Evolutionary conservation across 2,888 invertebrate species (phyloP), one percentile per base, ranked within the genome.

Genomic region (Arrhopalites spinosus): DNA sequence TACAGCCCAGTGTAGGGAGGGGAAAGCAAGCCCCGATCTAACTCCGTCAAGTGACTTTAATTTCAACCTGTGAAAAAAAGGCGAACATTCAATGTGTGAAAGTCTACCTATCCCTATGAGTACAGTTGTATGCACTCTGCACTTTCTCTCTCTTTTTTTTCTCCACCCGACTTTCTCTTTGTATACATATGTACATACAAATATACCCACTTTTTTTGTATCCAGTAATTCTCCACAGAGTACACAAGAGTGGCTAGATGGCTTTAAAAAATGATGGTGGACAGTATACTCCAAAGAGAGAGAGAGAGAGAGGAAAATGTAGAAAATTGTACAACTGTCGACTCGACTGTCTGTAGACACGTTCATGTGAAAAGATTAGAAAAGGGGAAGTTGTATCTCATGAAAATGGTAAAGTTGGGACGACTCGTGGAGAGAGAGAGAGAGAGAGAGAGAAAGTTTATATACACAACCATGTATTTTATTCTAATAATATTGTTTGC

Each of bases 61-160:
- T 56, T 56, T 30, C 47, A 27, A 30, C 23, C 25, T 20, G n/a
- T 30, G 56, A 53, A 70, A 53, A 69, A 70, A 36, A 30, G 8
- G 20, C 23, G 50, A 53, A 70, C 47, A 70, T 47, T 20, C 29
- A 29, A 70, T 50, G 53, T 70, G 36, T 20, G 53, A 70, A 67
- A 53, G 7, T 69, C 11, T 63, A 5, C 29, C 36, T 36, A 3
- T 64, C 36, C 36, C 59, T 25, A 3, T 15, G 25, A 59, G 8
- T 23, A 36, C 11, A n/a, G 36, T 11, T 36, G 36, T 36, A 36
- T 36, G 13, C 25, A 23, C 23, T 50, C 50, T 69, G 1, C 47
- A 25, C 20, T 45, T 29, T 47, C 50, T 45, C 2, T 13, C 27
- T 27, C 69, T 17, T 17, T n/a, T 47, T 36, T 23, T 25, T 13